Base-by-base conservation (phyloP, 2,888 invertebrate species). In the Macropis europaea region DNA sequence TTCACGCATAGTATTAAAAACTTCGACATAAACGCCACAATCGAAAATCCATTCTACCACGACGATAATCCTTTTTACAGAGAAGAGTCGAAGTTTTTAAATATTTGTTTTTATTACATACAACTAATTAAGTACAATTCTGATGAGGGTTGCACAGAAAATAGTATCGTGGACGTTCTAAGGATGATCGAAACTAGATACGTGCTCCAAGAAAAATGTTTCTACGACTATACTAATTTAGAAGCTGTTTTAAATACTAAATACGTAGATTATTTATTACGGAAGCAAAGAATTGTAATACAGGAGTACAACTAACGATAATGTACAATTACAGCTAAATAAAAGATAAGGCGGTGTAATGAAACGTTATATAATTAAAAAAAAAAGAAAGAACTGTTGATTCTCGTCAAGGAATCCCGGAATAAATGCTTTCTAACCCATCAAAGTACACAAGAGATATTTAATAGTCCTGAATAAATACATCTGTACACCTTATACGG, bases 1-100 rank as follows among this genome's bases (percentile, higher is more conserved):
- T 81, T 79, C 19, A 71, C 66, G n/a, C 38, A 47, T n/a, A 43
- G 13, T 42, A 19, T 67, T 34, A 61, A 42, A 50, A 34, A 60
- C 5, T 36, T 50, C 6, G 47, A 68, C 26, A 40, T 22, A 15
- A 45, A 54, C 1, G 2, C 6, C 1, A 28, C 15, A 13, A 78
- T 88, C 17, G 79, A 91, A 62, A 92, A 92, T 84, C 92, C 92
- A 2, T 93, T 92, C 82, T 89, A 91, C 57, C 91, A 91, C 85
- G 90, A 92, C 62, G 89, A 90, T 6, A 91, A 90, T 86, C 91
- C 91, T 73, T 90, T 91, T 70, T 92, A 92, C 79, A 86, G 91
- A 61, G 93, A 93, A 89, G 86, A 88, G 40, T 85, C 90, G 59
- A 86, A 85, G 54, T 74, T 88, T 72, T 70, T 81, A 59, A 78